These are phyloP conservation scores for Alcedo atthis DNA, from an alignment of 2,797 vertebrate genomes.

Conservation along the genomic window DNA sequence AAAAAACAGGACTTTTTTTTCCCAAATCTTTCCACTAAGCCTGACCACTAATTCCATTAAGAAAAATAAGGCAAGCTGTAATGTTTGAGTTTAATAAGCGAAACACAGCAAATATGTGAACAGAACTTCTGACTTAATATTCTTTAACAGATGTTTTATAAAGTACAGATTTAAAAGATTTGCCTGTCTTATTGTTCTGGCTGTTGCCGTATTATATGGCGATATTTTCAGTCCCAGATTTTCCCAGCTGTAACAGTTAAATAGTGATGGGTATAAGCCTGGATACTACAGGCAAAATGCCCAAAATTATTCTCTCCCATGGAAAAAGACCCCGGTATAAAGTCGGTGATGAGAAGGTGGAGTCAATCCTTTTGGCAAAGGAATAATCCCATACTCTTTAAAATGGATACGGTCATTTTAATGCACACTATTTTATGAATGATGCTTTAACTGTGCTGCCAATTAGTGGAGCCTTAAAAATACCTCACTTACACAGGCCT, in stretches of 20 bases:
- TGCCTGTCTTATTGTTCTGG: slow-evolving; percentile 61
- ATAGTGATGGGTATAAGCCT: slow-evolving; percentile 42
- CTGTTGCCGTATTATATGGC: slow-evolving; percentile 29
- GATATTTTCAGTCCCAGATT: slow-evolving; percentile 53
- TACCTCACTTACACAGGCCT: slow-evolving; percentile 30
- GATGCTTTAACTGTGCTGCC: slow-evolving; percentile 49
- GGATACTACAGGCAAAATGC: slow-evolving; percentile 48
- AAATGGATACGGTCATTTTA: slow-evolving; percentile 51
- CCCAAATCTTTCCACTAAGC: not conserved
- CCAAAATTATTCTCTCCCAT: slow-evolving; percentile 45
- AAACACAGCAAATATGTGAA: slow-evolving; percentile 60
- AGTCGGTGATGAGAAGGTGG: slow-evolving; percentile 26
- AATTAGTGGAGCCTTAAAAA: slow-evolving; percentile 66
- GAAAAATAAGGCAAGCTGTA: slow-evolving; percentile 55
- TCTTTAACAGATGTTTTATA: slow-evolving; percentile 68
- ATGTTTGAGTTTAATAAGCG: slow-evolving; percentile 53
- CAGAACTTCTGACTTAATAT: slow-evolving; percentile 68
- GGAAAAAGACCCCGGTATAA: not conserved
- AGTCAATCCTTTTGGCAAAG: slow-evolving; percentile 48
- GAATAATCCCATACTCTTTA: slow-evolving; percentile 31
- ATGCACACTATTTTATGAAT: slow-evolving; percentile 51
- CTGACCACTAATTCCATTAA: slow-evolving; percentile 40
- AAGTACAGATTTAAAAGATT: slow-evolving; percentile 67
- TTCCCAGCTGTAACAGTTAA: slow-evolving; percentile 55
- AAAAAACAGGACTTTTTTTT: not conserved